Percentiles rank a stretch among this genome's conserved stretches.
Evolutionary conservation across 2,113 vertebrate genomes (phyloP).

Genomic region (Malurus cyaneus): DNA sequence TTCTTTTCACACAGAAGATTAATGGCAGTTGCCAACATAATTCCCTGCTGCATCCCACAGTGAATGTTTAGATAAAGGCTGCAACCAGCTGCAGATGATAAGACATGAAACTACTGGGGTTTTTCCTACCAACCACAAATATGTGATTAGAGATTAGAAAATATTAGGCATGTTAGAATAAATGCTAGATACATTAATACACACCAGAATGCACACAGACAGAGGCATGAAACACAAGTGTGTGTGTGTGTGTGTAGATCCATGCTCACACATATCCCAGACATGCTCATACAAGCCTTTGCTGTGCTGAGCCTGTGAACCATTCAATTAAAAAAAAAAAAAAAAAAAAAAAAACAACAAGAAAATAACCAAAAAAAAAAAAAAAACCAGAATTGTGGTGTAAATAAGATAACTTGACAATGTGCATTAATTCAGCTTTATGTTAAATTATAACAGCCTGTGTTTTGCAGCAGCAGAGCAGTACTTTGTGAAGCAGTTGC

Average conservation of each 20-base stretch:
- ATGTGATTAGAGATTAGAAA: background rate
- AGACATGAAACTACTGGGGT: background rate
- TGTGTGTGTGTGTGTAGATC: background rate
- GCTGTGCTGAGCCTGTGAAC: background rate
- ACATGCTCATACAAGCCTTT: background rate
- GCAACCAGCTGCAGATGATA: slow-evolving; percentile 30
- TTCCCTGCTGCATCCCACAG: slow-evolving; percentile 5
- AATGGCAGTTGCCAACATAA: slow-evolving; percentile 25
- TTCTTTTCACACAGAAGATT: slow-evolving; percentile 30
- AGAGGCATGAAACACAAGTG: background rate
- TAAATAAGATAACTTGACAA: background rate
- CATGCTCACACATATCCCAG: no score
- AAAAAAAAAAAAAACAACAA: background rate
- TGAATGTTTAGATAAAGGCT: slow-evolving; percentile 35
- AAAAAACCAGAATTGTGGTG: fast-evolving
- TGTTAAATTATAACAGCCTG: background rate
- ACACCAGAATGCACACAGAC: background rate
- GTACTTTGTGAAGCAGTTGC: background rate
- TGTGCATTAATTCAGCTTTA: background rate
- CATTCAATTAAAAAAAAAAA: background rate
- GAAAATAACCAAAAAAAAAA: background rate
- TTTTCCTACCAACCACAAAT: background rate
- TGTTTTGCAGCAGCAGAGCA: background rate
- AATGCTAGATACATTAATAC: background rate
- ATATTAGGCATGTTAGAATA: background rate